phyloP scores from a whole-genome alignment of 2,888 invertebrate species.

The Zaprionus obscuricornis region DNA sequence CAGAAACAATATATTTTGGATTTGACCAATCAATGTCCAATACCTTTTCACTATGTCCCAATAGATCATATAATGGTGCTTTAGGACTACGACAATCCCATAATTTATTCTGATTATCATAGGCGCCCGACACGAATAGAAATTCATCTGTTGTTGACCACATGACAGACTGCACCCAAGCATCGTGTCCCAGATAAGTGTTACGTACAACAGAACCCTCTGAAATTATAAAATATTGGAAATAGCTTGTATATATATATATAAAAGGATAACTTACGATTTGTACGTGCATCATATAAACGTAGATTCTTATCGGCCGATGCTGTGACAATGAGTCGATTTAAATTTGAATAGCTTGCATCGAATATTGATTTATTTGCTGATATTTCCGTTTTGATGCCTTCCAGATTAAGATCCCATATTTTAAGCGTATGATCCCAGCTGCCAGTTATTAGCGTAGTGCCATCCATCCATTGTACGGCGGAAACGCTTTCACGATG shows the following conservation, averaged over 20 bases:
- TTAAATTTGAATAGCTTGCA: constrained; percentile 91
- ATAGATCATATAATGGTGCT: constrained; percentile 95
- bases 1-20: constrained; percentile 93
- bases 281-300: constrained; percentile 95
- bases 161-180: constrained; percentile 95
- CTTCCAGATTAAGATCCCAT: constrained; percentile 96
- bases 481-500: constrained; percentile 96
- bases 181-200: constrained; percentile 92
- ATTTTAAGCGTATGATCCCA: constrained; percentile 98
- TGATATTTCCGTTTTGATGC: constrained; percentile 91
- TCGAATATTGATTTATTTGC: constrained; percentile 96
- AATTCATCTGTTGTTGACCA: constrained; percentile 94
- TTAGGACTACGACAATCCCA: constrained; percentile 98
- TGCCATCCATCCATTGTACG: constrained; percentile 91
- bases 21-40: constrained; percentile 97
- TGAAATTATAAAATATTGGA: too few species aligned
- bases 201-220: constrained; percentile 94
- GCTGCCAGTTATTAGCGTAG: constrained; percentile 92
- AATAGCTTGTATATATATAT: background rate
- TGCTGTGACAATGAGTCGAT: constrained; percentile 90
- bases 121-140: constrained; percentile 95
- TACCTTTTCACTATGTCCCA: constrained; percentile 97
- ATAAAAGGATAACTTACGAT: constrained; percentile 85
- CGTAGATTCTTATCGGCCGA: constrained; percentile 96
- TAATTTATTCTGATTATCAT: constrained; percentile 95